Base-by-base conservation (phyloP, 2,797 vertebrate species). In the Diplodus sargus region DNA sequence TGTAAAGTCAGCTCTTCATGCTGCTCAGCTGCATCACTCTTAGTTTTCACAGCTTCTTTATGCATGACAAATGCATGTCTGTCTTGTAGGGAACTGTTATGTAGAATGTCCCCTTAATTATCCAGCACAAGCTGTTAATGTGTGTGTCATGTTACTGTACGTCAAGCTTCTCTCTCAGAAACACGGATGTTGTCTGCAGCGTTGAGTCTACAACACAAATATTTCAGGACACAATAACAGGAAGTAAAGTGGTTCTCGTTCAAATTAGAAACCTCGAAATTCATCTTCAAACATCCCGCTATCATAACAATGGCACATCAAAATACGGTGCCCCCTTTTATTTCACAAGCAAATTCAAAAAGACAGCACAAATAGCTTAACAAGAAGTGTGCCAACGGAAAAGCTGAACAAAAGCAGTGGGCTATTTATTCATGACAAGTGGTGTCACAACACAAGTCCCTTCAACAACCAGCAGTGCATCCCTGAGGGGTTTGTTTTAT, bases 1-100 rank as follows among this genome's bases (percentile, higher is more conserved):
- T 95, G 91, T 90, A 64, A 28, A 78, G 54, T 82, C 86, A 88
- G 83, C 78, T 72, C 68, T 87, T 79, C 68, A 53, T 65, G 75
- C 39, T 64, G 74, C 85, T 88, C 85, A 76, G 89, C 85, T 86
- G 74, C 79, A 86, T 76, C 74, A 39, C 73, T 83, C 71, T 75
- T 52, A 86, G 60, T 70, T 77, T 25, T 71, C 65, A 53, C 69
- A 75, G 57, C 34, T 56, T 28, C 59, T 80, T 48, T 39, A 84
- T 79, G 48, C 63, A 78, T 62, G 72, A 90, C 82, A 92, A 87
- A 85, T 60, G 61, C 61, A 70, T 53, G 30, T 80, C 69, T 92
- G 87, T 91, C 48, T 84, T 45, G 69, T 52, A 78, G n/a, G n/a
- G 28, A 17, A 70, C 76, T 79, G 72, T 74, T 39, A 78, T 72